These are phyloP conservation scores for Heliocidaris tuberculata DNA, from an alignment of 35 echinoderm and acorn worm species.

Conservation along the genomic window DNA sequence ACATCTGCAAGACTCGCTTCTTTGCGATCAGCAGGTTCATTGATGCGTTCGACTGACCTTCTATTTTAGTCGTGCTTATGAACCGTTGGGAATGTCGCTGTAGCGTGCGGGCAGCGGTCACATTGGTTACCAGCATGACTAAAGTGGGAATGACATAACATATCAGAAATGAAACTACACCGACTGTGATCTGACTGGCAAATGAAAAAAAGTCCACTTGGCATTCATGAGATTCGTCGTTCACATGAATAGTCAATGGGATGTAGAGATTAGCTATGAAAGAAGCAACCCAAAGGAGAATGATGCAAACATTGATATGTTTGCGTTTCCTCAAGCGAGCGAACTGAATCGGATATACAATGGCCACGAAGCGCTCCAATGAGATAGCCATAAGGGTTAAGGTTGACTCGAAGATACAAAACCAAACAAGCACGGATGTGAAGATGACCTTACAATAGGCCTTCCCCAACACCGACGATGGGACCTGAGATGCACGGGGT, in stretches of 20 bases:
- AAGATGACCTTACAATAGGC: slow-evolving; percentile 64
- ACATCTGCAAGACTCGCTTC: slow-evolving; percentile 49
- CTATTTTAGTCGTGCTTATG: background rate
- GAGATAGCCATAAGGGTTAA: slow-evolving; percentile 58
- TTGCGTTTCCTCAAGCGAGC: background rate
- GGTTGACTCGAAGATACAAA: slow-evolving; percentile 57
- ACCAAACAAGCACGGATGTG: slow-evolving; percentile 56
- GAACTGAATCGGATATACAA: slow-evolving; percentile 54
- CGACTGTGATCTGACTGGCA: background rate
- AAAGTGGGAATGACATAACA: background rate
- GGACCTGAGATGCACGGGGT: slow-evolving; percentile 28
- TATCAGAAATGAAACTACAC: background rate
- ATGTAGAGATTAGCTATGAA: background rate
- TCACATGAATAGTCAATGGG: background rate
- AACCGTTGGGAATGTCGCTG: background rate
- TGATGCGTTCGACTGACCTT: background rate
- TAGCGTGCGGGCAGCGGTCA: background rate
- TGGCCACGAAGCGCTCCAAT: slow-evolving; percentile 63
- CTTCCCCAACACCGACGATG: slow-evolving; percentile 23
- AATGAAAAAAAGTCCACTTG: background rate
- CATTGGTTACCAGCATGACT: slow-evolving; percentile 7
- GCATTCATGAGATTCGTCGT: background rate
- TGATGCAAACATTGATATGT: background rate
- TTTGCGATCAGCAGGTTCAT: slow-evolving; percentile 33
- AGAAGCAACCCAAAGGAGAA: background rate